These are phyloP conservation scores for Brotula barbata DNA, from an alignment of 2,797 vertebrate species.

Conservation along the genomic window DNA sequence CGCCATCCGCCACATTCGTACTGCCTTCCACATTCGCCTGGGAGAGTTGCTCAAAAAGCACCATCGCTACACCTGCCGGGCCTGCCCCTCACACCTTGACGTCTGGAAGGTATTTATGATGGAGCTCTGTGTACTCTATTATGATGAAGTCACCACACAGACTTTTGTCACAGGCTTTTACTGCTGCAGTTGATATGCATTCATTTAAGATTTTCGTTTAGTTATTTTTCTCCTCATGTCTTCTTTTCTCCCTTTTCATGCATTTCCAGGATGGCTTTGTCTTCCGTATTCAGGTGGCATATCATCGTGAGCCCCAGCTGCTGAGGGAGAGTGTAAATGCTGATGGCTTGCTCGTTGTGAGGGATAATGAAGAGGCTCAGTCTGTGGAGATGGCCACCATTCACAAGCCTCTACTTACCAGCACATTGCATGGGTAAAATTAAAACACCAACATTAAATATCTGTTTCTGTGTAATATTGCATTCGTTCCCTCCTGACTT, in stretches of 20 bases:
- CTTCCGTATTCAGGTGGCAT: slow-evolving; percentile 91
- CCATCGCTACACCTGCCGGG: slow-evolving; percentile 81
- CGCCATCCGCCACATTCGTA: slow-evolving; percentile 88
- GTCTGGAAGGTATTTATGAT: slow-evolving; percentile 90
- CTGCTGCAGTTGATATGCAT: not conserved
- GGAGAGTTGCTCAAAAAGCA: slow-evolving; percentile 84
- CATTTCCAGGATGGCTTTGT: slow-evolving; percentile 85
- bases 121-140: too few relatives aligned
- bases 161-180: not conserved
- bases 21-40: slow-evolving; percentile 90
- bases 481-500: too few relatives aligned
- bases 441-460: not conserved
- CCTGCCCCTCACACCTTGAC: slow-evolving; percentile 83
- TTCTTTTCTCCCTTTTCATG: not conserved
- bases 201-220: too few relatives aligned
- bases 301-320: slow-evolving; percentile 91
- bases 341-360: slow-evolving; percentile 85
- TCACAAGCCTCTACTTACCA: slow-evolving; percentile 88
- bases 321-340: slow-evolving; percentile 85
- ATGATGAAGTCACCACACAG: not conserved
- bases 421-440: slow-evolving; percentile 91
- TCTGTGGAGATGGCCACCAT: slow-evolving; percentile 84
- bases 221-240: not conserved
- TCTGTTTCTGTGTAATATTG: too few relatives aligned
- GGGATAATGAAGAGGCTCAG: slow-evolving; percentile 88